Percentiles rank a stretch among this genome's conserved stretches.
Conservation (phyloP, 2,113 vertebrate species). For the Nerophis ophidion region DNA sequence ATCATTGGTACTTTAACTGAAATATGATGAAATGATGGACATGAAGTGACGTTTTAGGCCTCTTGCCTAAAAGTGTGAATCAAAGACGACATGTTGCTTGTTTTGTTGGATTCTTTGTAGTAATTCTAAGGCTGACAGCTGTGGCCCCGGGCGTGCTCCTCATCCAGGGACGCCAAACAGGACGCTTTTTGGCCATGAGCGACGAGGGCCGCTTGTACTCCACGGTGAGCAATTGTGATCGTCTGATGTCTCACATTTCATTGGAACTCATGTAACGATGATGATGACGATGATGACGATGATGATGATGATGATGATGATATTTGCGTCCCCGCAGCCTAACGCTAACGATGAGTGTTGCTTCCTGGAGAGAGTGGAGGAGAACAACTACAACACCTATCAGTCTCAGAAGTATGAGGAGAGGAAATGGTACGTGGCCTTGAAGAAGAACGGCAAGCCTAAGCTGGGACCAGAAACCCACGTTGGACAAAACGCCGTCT, state of each 20-base stretch:
- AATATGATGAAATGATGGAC: too few species aligned
- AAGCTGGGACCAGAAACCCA: slow-evolving; percentile 85
- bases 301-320: neutral
- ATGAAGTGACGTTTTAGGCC: too few species aligned
- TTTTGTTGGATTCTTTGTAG: slow-evolving; percentile 30
- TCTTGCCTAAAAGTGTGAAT: too few species aligned
- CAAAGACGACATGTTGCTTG: neutral
- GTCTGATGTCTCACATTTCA: too few species aligned
- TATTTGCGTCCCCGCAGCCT: slow-evolving; percentile 58
- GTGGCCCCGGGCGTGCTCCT: slow-evolving; percentile 63
- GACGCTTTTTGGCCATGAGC: slow-evolving; percentile 86
- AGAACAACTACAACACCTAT: slow-evolving; percentile 94
- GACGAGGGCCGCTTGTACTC: slow-evolving; percentile 78
- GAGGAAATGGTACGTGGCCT: slow-evolving; percentile 84
- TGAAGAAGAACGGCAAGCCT: slow-evolving; percentile 88
- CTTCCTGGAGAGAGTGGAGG: slow-evolving; percentile 87
- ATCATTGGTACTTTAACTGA: too few species aligned
- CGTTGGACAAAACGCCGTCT: slow-evolving; percentile 86
- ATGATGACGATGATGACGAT: too few species aligned
- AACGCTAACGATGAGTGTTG: slow-evolving; percentile 81
- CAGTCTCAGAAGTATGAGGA: slow-evolving; percentile 76
- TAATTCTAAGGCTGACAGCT: slow-evolving; percentile 57
- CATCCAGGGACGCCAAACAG: slow-evolving; percentile 65
- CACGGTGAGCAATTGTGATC: slow-evolving; percentile 74
- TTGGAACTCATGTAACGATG: neutral